These are phyloP conservation scores for Salminus brasiliensis DNA, from an alignment of 2,113 vertebrate species.

Conservation along the genomic window DNA sequence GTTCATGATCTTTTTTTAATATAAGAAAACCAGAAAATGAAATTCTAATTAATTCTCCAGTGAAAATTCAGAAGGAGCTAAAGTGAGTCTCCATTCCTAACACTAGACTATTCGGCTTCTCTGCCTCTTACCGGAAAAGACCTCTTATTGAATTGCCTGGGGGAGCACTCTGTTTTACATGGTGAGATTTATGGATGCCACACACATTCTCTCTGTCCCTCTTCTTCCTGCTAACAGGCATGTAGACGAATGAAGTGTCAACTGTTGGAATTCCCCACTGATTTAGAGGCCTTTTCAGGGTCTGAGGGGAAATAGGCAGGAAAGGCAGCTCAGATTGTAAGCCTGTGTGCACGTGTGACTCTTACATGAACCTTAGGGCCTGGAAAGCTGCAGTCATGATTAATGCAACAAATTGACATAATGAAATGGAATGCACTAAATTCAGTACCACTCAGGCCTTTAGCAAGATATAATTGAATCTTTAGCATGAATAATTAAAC, in stretches of 20 bases:
- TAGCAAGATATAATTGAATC: too few species aligned
- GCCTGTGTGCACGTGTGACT: too few species aligned
- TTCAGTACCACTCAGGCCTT: too few species aligned
- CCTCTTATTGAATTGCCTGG: slow-evolving; percentile 76
- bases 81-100: neutral
- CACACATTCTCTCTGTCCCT: slow-evolving; percentile 7
- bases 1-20: too few species aligned
- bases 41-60: neutral
- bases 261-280: slow-evolving; percentile 64
- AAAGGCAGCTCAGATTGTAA: too few species aligned
- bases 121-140: slow-evolving; percentile 68
- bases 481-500: too few species aligned
- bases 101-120: neutral
- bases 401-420: too few species aligned
- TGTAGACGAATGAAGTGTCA: slow-evolving; percentile 69
- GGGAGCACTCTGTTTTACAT: slow-evolving; percentile 57
- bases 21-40: neutral
- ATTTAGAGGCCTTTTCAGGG: slow-evolving; percentile 65
- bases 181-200: neutral
- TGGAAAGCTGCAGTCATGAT: too few species aligned
- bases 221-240: slow-evolving; percentile 68
- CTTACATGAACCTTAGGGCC: too few species aligned
- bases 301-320: neutral
- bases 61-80: neutral
- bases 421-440: too few species aligned